Evolutionary conservation across 2,888 invertebrate species (phyloP).

Genomic region (Sipha maydis): DNA sequence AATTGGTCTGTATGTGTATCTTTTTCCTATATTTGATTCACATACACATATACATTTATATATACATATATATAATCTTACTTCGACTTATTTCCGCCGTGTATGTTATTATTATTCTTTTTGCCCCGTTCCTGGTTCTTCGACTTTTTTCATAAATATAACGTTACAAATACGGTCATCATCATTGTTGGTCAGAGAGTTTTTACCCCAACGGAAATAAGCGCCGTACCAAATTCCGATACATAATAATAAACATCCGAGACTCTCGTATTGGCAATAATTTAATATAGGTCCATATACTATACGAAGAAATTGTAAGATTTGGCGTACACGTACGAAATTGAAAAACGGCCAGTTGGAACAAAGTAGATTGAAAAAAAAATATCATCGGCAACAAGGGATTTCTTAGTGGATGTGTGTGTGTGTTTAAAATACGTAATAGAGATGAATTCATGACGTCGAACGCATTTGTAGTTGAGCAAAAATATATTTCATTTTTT

Average conservation of each 20-base stretch:
- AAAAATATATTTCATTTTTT: neutral
- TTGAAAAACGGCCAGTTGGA: neutral
- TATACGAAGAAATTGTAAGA: neutral
- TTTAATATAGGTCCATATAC: neutral
- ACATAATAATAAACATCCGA: neutral
- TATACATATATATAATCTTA: neutral
- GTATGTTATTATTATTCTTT: slow-evolving; percentile 22
- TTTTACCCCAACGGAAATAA: slow-evolving; percentile 30
- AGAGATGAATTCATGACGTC: too few relatives aligned
- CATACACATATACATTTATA: neutral
- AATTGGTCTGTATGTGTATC: slow-evolving; percentile 1
- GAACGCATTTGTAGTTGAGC: too few relatives aligned
- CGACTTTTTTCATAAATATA: slow-evolving; percentile 22
- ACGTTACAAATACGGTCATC: slow-evolving; percentile 37
- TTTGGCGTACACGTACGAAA: neutral
- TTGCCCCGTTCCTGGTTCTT: neutral
- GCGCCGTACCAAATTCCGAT: slow-evolving; percentile 15
- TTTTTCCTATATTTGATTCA: slow-evolving; percentile 21
- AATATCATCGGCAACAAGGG: neutral
- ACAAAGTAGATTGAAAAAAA: slow-evolving; percentile 22
- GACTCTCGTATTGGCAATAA: neutral
- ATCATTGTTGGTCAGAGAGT: slow-evolving; percentile 38
- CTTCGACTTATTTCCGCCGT: neutral
- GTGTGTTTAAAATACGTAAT: neutral
- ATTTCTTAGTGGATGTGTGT: neutral